Evolutionary conservation across 2,888 invertebrate genomes (phyloP), one percentile per base, ranked within the genome.

Genomic region (Choristoneura rosaceana): DNA sequence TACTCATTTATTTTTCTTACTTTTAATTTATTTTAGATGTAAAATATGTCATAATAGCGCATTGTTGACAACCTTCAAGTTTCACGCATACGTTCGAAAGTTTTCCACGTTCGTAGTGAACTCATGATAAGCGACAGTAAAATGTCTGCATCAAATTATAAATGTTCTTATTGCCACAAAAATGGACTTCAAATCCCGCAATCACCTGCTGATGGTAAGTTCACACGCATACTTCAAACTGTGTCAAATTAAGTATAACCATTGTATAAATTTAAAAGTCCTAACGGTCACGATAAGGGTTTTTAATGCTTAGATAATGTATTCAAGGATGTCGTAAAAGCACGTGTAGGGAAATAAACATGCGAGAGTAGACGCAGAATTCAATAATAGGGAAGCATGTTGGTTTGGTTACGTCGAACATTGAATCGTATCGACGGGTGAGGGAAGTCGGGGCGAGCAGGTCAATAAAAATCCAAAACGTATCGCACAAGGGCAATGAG

Each of bases 401-500:
- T 61, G 62, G 47, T 45, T 73, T 69, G 69, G 65, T 73, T 78
- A 76, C 75, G 75, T 75, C 75, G 73, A 74, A 73, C 64, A 14
- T 70, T 77, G 79, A 75, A 74, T 38, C 17, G 41, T 55, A 62
- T 62, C 45, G 66, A 67, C 55, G 76, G 62, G 62, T 43, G 38
- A 76, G 55, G 25, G 55, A 55, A 55, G 60, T 60, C 76, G 79
- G 76, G 70, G 75, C 76, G 82, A 81, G 75, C 76, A 82, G 75
- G 81, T 84, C 81, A 83, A 85, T 86, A 86, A 81, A 81, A 82
- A 80, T 74, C 65, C 73, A 69, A 77, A 80, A 76, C 78, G 82
- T 82, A 81, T 84, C 76, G 77, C 78, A 77, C 73, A 78, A 80
- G 80, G 81, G 81, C 79, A 82, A 79, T 76, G 81, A 82, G 79